These are phyloP conservation scores for Microcebus lehilahytsara DNA, from an alignment of 2,113 vertebrate genomes.

Conservation along the genomic window DNA sequence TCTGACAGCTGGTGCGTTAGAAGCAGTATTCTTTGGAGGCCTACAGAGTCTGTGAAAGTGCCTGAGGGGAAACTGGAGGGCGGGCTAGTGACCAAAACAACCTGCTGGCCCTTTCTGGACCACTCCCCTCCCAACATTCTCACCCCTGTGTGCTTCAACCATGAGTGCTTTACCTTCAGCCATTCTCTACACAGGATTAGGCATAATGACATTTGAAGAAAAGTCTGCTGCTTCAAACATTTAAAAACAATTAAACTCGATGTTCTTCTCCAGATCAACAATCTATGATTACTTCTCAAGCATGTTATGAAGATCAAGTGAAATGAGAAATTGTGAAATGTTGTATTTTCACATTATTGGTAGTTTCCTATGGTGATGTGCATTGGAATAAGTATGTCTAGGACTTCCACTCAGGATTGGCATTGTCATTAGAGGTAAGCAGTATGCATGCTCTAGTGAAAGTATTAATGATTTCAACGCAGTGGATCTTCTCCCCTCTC, in stretches of 20 bases:
- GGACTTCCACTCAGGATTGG: background rate
- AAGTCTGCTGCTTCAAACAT: background rate
- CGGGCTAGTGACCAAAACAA: background rate
- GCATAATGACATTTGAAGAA: background rate
- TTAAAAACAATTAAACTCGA: background rate
- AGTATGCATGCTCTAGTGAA: background rate
- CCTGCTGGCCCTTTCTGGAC: background rate
- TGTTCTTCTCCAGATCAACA: background rate
- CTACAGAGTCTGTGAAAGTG: background rate
- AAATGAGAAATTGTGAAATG: background rate
- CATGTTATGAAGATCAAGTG: background rate
- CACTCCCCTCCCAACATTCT: rapidly evolving
- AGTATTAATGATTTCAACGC: background rate
- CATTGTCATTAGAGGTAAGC: background rate
- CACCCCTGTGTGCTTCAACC: background rate
- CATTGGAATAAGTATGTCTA: background rate
- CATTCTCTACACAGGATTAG: background rate
- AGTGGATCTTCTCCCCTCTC: rapidly evolving
- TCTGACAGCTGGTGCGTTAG: background rate
- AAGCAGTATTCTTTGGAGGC: background rate
- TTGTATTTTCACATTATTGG: background rate
- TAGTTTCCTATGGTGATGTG: background rate
- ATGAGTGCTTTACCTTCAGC: background rate
- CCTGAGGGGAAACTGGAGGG: background rate
- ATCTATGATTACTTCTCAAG: background rate